These are phyloP conservation scores for Eupsilia transversa DNA, from an alignment of 2,888 invertebrate species.

Conservation along the genomic window DNA sequence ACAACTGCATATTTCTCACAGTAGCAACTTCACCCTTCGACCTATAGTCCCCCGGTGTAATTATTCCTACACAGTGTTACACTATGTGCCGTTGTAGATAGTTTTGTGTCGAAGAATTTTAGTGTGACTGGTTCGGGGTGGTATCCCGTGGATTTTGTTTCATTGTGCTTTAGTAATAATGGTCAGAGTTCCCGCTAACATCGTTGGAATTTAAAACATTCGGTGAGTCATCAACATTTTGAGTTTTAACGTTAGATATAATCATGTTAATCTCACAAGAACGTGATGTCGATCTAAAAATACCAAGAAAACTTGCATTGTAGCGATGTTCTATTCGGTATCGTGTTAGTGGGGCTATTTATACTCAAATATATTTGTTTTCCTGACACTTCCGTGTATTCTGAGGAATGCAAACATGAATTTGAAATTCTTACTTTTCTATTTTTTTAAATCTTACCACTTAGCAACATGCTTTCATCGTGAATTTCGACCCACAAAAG, in stretches of 20 bases:
- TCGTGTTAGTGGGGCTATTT: constrained; percentile 74
- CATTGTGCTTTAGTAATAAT: constrained; percentile 84
- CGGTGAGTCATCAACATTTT: constrained; percentile 88
- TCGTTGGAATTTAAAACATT: constrained; percentile 89
- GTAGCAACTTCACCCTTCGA: constrained; percentile 75
- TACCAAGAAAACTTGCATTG: constrained; percentile 69
- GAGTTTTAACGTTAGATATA: constrained; percentile 71
- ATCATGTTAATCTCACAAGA: constrained; percentile 51
- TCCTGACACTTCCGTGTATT: constrained; percentile 68
- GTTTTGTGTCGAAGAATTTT: constrained; percentile 80
- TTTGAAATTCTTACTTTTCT: constrained; percentile 59
- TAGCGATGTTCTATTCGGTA: constrained; percentile 62
- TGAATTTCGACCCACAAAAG: constrained; percentile 9
- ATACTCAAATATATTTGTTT: constrained; percentile 70
- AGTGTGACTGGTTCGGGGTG: constrained; percentile 84
- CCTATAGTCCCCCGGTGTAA: constrained; percentile 75
- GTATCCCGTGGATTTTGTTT: constrained; percentile 85
- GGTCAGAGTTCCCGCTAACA: constrained; percentile 86
- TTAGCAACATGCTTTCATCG: constrained; percentile 30
- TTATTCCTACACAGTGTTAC: constrained; percentile 71
- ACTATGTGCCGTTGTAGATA: constrained; percentile 80
- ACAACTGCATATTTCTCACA: constrained; percentile 84
- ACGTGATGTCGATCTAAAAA: constrained; percentile 69
- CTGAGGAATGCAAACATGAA: constrained; percentile 66
- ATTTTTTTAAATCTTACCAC: constrained; percentile 28